Evolutionary conservation across 2,888 invertebrate genomes (phyloP).

Genomic region (Crematogaster levior): DNA sequence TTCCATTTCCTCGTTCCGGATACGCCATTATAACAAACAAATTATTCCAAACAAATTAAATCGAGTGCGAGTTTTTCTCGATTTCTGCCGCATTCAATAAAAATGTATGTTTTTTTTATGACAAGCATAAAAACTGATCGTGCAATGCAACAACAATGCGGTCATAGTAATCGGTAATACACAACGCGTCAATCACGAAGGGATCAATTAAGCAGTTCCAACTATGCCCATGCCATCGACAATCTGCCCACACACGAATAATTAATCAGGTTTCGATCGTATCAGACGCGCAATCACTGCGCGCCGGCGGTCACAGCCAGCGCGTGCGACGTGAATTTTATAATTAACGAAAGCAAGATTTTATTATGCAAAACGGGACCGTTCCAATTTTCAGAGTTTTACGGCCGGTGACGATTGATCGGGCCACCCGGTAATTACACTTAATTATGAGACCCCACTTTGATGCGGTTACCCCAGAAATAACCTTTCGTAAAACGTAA

Average conservation of each 20-base stretch:
- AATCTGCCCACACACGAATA: constrained; percentile 55
- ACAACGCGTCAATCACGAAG: constrained; percentile 49
- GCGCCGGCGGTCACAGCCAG: constrained; percentile 55
- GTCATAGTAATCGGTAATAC: constrained; percentile 42
- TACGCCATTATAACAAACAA: constrained; percentile 14
- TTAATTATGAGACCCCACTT: constrained; percentile 67
- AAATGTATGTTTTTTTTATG: background rate
- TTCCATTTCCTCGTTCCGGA: background rate
- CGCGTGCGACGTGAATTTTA: constrained; percentile 38
- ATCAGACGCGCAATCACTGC: constrained; percentile 51
- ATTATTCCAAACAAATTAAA: constrained; percentile 6
- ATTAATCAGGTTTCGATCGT: constrained; percentile 65
- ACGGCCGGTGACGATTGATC: constrained; percentile 66
- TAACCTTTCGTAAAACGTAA: constrained; percentile 60
- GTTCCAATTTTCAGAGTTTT: constrained; percentile 64
- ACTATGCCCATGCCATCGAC: constrained; percentile 46
- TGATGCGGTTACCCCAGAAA: constrained; percentile 38
- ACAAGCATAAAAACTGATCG: background rate
- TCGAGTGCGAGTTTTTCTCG: background rate
- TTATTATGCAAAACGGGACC: constrained; percentile 66
- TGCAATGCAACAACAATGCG: background rate
- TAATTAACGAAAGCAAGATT: constrained; percentile 53
- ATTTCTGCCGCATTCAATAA: constrained; percentile 8
- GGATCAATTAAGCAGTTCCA: constrained; percentile 49
- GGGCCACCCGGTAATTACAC: constrained; percentile 66